Percentiles rank a stretch among this genome's conserved stretches.
phyloP scores from a whole-genome alignment of 2,888 invertebrate species.

The Brachyptera risi region DNA sequence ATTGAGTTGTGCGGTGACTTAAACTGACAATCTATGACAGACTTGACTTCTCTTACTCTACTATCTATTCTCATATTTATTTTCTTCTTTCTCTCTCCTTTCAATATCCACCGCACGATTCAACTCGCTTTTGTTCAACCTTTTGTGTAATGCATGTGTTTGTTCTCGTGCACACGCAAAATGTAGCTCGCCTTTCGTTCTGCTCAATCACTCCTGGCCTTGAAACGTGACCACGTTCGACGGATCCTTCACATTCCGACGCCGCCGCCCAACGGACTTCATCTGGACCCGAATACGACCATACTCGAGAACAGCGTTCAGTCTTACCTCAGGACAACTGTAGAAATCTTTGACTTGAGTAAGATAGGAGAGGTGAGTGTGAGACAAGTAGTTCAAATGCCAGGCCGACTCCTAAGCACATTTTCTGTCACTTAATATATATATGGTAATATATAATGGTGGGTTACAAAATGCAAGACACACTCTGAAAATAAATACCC shows the following conservation, averaged over 20 bases:
- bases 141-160: slow-evolving; percentile 30
- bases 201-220: slow-evolving; percentile 64
- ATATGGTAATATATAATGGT: background rate
- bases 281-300: slow-evolving; percentile 44
- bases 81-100: slow-evolving; percentile 9
- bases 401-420: background rate
- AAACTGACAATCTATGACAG: too few relatives aligned
- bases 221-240: slow-evolving; percentile 68
- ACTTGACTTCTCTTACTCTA: background rate
- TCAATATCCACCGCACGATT: background rate
- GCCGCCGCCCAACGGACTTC: slow-evolving; percentile 43
- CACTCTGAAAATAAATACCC: background rate
- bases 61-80: background rate
- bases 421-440: background rate
- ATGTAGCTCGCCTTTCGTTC: slow-evolving; percentile 74
- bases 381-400: too few relatives aligned
- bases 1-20: too few relatives aligned
- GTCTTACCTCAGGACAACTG: slow-evolving; percentile 62
- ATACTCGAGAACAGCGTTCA: slow-evolving; percentile 57
- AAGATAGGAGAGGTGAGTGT: slow-evolving; percentile 47
- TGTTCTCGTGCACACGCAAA: too few relatives aligned
- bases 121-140: background rate
- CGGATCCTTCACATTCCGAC: slow-evolving; percentile 52
- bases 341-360: slow-evolving; percentile 59
- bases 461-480: too few relatives aligned